Evolutionary conservation across 2,888 invertebrate species (phyloP).

Genomic region (Meghimatium bilineatum): DNA sequence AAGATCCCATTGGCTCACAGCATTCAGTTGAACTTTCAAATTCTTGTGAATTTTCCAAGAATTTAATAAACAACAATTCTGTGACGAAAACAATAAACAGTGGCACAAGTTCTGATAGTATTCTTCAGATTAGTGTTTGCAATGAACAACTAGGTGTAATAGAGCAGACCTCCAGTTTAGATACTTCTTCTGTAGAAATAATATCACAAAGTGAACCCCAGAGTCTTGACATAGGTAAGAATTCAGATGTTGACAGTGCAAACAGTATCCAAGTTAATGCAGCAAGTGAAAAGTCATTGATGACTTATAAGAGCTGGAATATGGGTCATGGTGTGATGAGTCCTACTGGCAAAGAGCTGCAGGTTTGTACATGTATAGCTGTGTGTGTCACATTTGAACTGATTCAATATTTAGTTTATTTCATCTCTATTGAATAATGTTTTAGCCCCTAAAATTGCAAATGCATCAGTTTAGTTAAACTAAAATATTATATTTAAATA

Average conservation of each 20-base stretch:
- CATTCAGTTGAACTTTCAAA: conserved; percentile 1
- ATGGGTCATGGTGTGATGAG: conserved; percentile 49
- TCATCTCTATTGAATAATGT: no score
- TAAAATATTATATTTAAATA: no score
- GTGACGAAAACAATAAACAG: not conserved
- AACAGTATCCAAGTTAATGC: not conserved
- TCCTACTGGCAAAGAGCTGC: conserved; percentile 42
- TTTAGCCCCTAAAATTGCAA: no score
- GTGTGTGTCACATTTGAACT: not conserved
- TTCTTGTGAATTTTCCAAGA: not conserved
- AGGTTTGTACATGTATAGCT: conserved; percentile 42
- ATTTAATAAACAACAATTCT: not conserved
- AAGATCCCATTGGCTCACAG: not conserved
- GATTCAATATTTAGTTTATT: no score
- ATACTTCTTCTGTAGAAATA: not conserved
- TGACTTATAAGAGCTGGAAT: conserved; percentile 47
- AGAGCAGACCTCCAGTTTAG: not conserved
- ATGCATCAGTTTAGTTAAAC: no score
- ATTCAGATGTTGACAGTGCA: not conserved
- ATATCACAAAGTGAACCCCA: not conserved
- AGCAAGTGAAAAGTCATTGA: not conserved
- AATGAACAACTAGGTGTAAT: not conserved
- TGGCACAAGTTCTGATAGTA: not conserved
- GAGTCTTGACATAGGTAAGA: not conserved
- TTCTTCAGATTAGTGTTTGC: not conserved